Evolutionary conservation across 2,888 invertebrate species (phyloP).

Genomic region (Leucophora obtusa): DNA sequence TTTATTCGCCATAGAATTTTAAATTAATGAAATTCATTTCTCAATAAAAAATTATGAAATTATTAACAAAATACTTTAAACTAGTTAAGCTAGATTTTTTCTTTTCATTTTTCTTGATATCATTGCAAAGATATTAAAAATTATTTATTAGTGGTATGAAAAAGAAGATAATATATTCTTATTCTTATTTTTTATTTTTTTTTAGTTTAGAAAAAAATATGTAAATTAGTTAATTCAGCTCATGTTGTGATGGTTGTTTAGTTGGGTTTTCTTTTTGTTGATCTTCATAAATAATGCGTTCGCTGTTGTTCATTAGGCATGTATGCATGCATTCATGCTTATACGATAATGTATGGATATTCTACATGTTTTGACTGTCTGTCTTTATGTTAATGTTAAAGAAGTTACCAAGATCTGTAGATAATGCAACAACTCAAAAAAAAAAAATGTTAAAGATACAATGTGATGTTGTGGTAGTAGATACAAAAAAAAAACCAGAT

Average conservation of each 20-base stretch:
- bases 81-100: slow-evolving; percentile 1
- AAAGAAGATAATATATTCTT: slow-evolving; percentile 36
- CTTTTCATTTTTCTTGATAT: background rate
- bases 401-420: slow-evolving; percentile 59
- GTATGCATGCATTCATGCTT: slow-evolving; percentile 27
- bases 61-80: slow-evolving; percentile 1
- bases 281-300: slow-evolving; percentile 76
- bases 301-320: slow-evolving; percentile 57
- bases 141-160: slow-evolving; percentile 54
- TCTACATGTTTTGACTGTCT: slow-evolving; percentile 1
- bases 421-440: slow-evolving; percentile 38
- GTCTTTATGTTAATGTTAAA: slow-evolving; percentile 57
- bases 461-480: slow-evolving; percentile 1
- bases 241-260: slow-evolving; percentile 14
- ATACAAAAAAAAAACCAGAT: slow-evolving; percentile 48
- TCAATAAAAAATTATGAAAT: slow-evolving; percentile 54
- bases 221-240: slow-evolving; percentile 68
- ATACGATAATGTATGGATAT: background rate
- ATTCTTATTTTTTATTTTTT: background rate
- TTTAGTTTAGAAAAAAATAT: slow-evolving; percentile 61
- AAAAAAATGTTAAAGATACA: background rate
- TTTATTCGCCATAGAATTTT: background rate
- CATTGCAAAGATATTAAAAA: slow-evolving; percentile 21
- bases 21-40: slow-evolving; percentile 34
- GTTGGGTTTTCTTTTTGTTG: slow-evolving; percentile 49